Evolutionary conservation across 1,140 invertebrate genomes (phyloP), one percentile per base, ranked within the genome.

Genomic region (Grapholita molesta): DNA sequence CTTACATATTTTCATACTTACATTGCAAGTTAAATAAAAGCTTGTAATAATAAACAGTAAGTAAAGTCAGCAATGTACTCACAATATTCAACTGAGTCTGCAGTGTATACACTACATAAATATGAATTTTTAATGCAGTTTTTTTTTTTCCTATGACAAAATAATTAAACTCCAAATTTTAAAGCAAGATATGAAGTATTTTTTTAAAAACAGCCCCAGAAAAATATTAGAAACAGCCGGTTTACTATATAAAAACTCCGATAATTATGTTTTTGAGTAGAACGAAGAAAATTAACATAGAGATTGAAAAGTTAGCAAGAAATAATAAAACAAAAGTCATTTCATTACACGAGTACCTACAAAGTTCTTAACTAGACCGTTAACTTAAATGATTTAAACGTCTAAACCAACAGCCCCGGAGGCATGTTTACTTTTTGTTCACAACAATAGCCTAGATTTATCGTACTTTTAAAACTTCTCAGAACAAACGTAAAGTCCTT

Each of bases 271-370:
- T 38, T 65, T 21, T 21, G 7, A 18, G 42, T 9, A 48, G 15
- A 48, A 48, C 33, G 64, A 66, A 66, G 21, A 66, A 66, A n/a
- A 66, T 38, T 66, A 66, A 66, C 32, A 66, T 66, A 66, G 35
- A 66, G 32, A 38, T 42, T 66, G 32, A 12, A 25, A 66, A 66
- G 21, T 35, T 42, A 23, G 64, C 15, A 66, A 38, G 35, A 66
- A 66, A 66, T 65, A 38, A 65, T 38, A 66, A 38, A 38, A 66
- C 35, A 66, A 66, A 66, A 66, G 55, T 61, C 55, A 61, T 61
- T 61, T 61, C 55, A 61, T 61, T 61, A 61, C 55, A 61, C 25
- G 55, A 24, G 53, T 55, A 55, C n/a, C n/a, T n/a, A n/a, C 53
- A 32, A 61, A 61, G 28, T 61, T 61, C 24, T 25, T 15, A 32